Evolutionary conservation across 2,888 invertebrate species (phyloP).

Genomic region (Operophtera brumata): DNA sequence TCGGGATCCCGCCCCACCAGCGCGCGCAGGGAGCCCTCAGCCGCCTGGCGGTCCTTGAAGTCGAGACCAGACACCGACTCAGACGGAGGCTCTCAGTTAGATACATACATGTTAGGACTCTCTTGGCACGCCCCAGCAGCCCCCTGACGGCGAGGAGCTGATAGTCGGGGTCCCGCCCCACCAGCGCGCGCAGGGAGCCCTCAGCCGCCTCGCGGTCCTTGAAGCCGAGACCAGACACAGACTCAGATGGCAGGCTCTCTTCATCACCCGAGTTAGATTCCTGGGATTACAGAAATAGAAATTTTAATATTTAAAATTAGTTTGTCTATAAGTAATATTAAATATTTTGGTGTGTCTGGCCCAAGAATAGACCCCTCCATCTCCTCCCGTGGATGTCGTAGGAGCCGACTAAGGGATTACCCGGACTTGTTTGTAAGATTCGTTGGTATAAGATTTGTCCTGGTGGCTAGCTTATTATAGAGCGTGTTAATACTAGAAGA

Average conservation of each 20-base stretch:
- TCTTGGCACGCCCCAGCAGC: slow-evolving; percentile 85
- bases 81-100: slow-evolving; percentile 57
- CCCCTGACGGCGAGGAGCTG: slow-evolving; percentile 87
- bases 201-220: slow-evolving; percentile 88
- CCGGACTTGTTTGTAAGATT: too few species aligned
- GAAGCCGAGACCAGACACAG: slow-evolving; percentile 87
- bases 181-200: slow-evolving; percentile 82
- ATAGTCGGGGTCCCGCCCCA: slow-evolving; percentile 88
- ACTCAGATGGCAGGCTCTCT: slow-evolving; percentile 71
- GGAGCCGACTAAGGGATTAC: too few species aligned
- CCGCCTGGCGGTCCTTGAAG: slow-evolving; percentile 89
- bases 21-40: slow-evolving; percentile 65
- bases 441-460: too few species aligned
- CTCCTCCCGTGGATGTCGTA: too few species aligned
- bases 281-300: slow-evolving; percentile 48
- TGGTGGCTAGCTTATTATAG: too few species aligned
- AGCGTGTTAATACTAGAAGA: too few species aligned
- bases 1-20: slow-evolving; percentile 88
- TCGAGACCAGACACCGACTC: slow-evolving; percentile 83
- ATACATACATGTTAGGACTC: slow-evolving; percentile 83
- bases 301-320: too few species aligned
- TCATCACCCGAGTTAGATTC: slow-evolving; percentile 64
- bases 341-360: too few species aligned
- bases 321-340: too few species aligned
- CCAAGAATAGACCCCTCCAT: too few species aligned